Percentiles rank a stretch among this genome's conserved stretches.
Evolutionary conservation across 2,113 vertebrate genomes (phyloP).

Genomic region (Pteruthius melanotis): DNA sequence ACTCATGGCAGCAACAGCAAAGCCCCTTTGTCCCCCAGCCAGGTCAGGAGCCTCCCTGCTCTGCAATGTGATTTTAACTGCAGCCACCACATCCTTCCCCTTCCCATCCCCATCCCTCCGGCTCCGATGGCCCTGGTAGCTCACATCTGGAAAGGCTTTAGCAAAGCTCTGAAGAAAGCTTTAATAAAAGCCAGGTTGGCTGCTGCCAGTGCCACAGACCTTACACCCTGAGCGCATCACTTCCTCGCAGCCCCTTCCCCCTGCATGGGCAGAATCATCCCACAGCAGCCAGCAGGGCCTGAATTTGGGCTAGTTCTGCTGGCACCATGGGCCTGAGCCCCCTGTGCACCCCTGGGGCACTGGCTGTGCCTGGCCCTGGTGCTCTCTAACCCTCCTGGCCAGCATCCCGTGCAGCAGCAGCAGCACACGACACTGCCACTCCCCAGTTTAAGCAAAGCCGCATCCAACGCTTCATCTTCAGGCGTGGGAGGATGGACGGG

Average conservation of each 20-base stretch:
- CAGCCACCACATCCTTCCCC: not conserved
- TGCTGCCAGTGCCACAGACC: not conserved
- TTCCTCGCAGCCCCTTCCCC: not conserved
- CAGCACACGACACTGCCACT: not conserved
- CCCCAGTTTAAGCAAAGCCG: not conserved
- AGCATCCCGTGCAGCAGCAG: accelerated
- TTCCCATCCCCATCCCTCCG: not conserved
- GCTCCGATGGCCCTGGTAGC: not conserved
- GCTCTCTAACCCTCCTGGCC: not conserved
- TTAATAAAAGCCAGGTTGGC: conserved; percentile 66
- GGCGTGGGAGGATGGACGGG: not conserved
- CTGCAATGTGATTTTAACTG: not conserved
- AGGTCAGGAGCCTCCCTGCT: not conserved
- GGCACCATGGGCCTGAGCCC: not conserved
- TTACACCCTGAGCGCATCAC: not conserved
- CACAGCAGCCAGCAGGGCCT: accelerated
- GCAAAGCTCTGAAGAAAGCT: not conserved
- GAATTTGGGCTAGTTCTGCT: not conserved
- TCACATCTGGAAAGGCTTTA: conserved; percentile 69
- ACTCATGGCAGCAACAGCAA: accelerated
- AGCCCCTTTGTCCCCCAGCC: not conserved
- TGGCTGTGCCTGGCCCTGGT: accelerated
- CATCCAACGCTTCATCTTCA: not conserved
- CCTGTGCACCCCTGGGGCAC: accelerated
- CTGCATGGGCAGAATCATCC: not conserved